These are phyloP conservation scores for Eilema griseolum DNA, from an alignment of 2,888 invertebrate genomes.

Conservation along the genomic window DNA sequence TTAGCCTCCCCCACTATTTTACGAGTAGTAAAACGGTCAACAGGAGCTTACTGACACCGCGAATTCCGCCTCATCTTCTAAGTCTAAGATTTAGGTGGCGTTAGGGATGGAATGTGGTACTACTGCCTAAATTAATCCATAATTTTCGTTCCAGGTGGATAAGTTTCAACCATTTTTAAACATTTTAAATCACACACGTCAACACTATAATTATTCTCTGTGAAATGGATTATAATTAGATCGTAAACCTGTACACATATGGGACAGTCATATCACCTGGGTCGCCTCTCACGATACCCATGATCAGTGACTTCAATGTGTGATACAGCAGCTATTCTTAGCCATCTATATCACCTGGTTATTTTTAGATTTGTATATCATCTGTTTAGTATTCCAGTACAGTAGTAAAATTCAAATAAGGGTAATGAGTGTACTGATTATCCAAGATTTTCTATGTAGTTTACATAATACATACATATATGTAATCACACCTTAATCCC, in stretches of 20 bases:
- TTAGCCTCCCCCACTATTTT: too few relatives aligned
- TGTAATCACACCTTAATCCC: too few relatives aligned
- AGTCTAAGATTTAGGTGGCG: too few relatives aligned
- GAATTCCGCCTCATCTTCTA: background rate
- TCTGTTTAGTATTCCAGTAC: slow-evolving; percentile 10
- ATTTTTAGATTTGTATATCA: slow-evolving; percentile 6
- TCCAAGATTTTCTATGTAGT: background rate
- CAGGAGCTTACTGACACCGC: too few relatives aligned
- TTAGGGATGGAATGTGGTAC: too few relatives aligned
- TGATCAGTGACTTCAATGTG: background rate
- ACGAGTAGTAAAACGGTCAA: too few relatives aligned
- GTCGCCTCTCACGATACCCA: background rate
- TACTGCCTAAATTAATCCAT: background rate
- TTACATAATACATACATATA: too few relatives aligned
- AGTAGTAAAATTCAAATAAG: slow-evolving; percentile 13
- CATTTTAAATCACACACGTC: background rate
- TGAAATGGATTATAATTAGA: background rate
- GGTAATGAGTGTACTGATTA: background rate
- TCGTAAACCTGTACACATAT: background rate
- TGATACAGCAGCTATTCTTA: slow-evolving; percentile 4
- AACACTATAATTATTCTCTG: background rate
- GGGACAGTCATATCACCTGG: background rate
- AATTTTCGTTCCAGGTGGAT: too few relatives aligned
- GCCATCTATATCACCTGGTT: slow-evolving; percentile 10
- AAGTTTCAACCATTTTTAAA: background rate